phyloP scores from a whole-genome alignment of 2,888 invertebrate genomes.

The Coelopa pilipes region DNA sequence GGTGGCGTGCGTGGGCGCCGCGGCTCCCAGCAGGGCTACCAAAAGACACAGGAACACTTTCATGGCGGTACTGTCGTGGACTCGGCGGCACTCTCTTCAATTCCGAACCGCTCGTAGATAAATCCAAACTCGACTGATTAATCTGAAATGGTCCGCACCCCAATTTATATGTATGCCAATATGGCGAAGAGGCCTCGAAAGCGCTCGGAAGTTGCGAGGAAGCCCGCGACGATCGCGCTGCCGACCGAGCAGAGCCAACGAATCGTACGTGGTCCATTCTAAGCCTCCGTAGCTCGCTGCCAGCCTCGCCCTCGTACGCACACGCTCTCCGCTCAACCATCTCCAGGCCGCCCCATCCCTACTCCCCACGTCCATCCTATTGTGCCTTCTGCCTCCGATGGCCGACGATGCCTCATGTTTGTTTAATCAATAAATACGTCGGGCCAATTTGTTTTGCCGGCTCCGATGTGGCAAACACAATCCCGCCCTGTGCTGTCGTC shows the following conservation, averaged over 20 bases:
- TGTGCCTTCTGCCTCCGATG: background rate
- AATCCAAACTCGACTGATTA: conserved; percentile 35
- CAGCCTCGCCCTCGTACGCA: conserved; percentile 22
- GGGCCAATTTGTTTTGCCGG: background rate
- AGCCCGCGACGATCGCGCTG: too few species aligned
- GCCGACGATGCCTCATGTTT: conserved; percentile 46
- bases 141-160: conserved; percentile 12
- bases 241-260: too few species aligned
- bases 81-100: background rate
- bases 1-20: conserved; percentile 54
- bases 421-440: conserved; percentile 58
- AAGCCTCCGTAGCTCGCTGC: conserved; percentile 3
- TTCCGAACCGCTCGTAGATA: conserved; percentile 9
- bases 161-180: conserved; percentile 34
- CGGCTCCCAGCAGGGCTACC: conserved; percentile 53
- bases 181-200: conserved; percentile 9
- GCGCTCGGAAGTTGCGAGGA: background rate
- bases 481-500: conserved; percentile 1
- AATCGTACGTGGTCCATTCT: conserved; percentile 23
- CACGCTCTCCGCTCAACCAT: conserved; percentile 25
- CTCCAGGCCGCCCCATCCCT: conserved; percentile 40
- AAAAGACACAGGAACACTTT: conserved; percentile 52
- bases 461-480: conserved; percentile 24
- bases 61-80: conserved; percentile 45
- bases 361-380: conserved; percentile 31